Base-by-base conservation (phyloP, 1,140 invertebrate species). In the Bombus sibiricus region DNA sequence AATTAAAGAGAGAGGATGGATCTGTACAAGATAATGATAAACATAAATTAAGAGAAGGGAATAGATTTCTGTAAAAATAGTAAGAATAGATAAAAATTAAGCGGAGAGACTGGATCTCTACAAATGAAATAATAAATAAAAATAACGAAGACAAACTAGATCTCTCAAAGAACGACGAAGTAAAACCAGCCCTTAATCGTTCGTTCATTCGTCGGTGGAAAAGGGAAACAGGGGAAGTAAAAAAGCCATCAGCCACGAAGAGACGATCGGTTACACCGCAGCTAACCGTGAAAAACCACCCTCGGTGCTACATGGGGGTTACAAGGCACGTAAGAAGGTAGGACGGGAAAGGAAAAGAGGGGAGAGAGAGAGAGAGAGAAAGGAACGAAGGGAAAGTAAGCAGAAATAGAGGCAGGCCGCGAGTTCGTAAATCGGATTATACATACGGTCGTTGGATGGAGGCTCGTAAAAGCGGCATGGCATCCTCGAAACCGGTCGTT, bases 371-470 rank as follows among this genome's bases (percentile, higher is more conserved):
- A 75, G 8, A 6, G 3, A 43, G 43, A 62, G 41, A 9, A 28
- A 9, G 25, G 1, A 18, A 13, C 0, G 6, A 32, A 8, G 10
- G 73, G 22, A 53, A 47, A 47, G 32, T 25, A 37, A 62, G 53
- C 25, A 43, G 41, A 76, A n/a, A 39, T 28, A 62, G 71, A 81
- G n/a, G 41, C 39, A 57, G 75, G 77, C 41, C 32, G 62, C 78
- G 78, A 71, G 79, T 72, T 88, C 37, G 75, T 85, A 88, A 89
- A 89, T 88, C 74, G 82, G 86, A 89, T 89, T 89, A 88, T 76
- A 77, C 43, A 88, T 76, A 77, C 43, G 62, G 57, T 47, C 66
- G 66, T 34, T 71, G 68, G 37, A 71, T 71, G 37, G 68, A 39
- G 37, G 37, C 10, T 18, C 83, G 59, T 88, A 77, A 89, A 89